These are phyloP conservation scores for Drosophila busckii DNA, from an alignment of 1,140 invertebrate genomes.

Conservation along the genomic window DNA sequence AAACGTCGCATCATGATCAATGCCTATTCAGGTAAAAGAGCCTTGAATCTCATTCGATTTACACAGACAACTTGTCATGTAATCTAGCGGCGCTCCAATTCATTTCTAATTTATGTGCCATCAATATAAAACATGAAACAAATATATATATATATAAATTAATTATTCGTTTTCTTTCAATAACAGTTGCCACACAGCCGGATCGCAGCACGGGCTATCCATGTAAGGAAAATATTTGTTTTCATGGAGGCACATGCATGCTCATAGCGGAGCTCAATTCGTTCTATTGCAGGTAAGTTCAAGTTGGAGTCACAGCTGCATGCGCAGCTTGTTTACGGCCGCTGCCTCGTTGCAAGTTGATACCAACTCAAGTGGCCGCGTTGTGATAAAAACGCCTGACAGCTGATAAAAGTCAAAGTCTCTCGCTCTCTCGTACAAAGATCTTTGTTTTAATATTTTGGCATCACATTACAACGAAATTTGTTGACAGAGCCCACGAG, in stretches of 20 bases:
- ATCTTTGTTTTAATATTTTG: constrained; percentile 55
- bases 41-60: not conserved
- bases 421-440: constrained; percentile 17
- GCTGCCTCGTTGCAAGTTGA: too few species aligned
- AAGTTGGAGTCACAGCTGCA: not conserved
- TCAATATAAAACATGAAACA: too few species aligned
- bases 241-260: constrained; percentile 90
- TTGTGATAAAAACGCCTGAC: constrained; percentile 58
- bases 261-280: constrained; percentile 88
- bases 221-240: constrained; percentile 82
- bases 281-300: constrained; percentile 88
- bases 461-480: constrained; percentile 57
- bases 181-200: constrained; percentile 32
- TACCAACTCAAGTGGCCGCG: constrained; percentile 52
- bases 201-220: constrained; percentile 49
- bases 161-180: constrained; percentile 17
- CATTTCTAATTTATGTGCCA: constrained; percentile 66
- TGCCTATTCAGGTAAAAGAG: constrained; percentile 69
- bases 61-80: not conserved
- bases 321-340: not conserved
- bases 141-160: constrained; percentile 23
- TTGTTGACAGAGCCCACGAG: constrained; percentile 14
- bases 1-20: constrained; percentile 70
- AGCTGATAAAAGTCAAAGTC: constrained; percentile 74
- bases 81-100: constrained; percentile 56